Evolutionary conservation across 1,140 invertebrate species (phyloP).

Genomic region (Hylyphantes graminicola): DNA sequence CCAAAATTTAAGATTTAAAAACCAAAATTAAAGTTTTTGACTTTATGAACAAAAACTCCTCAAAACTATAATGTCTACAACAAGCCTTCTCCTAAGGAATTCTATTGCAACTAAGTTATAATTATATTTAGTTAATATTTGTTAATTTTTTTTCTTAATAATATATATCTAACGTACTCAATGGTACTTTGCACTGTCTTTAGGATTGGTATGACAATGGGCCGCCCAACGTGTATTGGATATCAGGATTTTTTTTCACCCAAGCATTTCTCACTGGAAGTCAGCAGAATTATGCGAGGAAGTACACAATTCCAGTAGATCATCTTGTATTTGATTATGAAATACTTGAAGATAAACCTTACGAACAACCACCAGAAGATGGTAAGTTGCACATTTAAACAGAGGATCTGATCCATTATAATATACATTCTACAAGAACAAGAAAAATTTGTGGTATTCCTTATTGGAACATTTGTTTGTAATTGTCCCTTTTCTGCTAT

Average conservation of each 20-base stretch:
- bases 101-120: too few relatives aligned
- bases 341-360: slow-evolving; percentile 68
- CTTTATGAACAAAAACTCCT: too few relatives aligned
- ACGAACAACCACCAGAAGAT: slow-evolving; percentile 40
- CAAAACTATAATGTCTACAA: too few relatives aligned
- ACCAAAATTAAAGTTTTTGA: too few relatives aligned
- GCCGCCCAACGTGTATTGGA: slow-evolving; percentile 83
- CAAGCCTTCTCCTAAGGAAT: too few relatives aligned
- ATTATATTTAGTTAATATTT: too few relatives aligned
- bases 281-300: slow-evolving; percentile 92
- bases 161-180: too few relatives aligned
- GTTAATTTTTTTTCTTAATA: too few relatives aligned
- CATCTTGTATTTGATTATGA: slow-evolving; percentile 79
- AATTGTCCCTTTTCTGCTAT: background rate
- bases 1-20: too few relatives aligned
- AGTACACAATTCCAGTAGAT: slow-evolving; percentile 84
- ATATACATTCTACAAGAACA: too few relatives aligned
- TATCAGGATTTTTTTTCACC: slow-evolving; percentile 95
- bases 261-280: slow-evolving; percentile 95
- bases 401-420: too few relatives aligned
- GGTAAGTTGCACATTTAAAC: slow-evolving; percentile 30
- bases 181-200: background rate
- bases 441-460: background rate
- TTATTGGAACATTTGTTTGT: background rate
- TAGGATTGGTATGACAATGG: slow-evolving; percentile 88